A percentile compares a stretch with the other conserved stretches of the same genome.
Evolutionary conservation across 2,797 vertebrate genomes (phyloP).

Genomic region (Galagoides demidoff): DNA sequence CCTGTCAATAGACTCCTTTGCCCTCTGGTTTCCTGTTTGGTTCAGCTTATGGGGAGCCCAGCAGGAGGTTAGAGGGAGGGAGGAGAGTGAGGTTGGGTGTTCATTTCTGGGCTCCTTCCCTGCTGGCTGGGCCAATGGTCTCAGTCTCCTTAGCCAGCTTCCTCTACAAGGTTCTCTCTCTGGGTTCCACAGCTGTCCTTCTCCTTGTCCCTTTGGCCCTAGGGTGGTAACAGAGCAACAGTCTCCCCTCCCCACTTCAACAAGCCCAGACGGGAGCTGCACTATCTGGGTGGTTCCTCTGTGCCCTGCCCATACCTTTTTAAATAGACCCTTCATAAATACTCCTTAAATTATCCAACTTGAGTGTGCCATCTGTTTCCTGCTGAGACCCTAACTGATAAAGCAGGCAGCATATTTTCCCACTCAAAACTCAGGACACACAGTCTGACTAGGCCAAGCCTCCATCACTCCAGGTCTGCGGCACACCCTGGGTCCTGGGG

Average conservation of each 20-base stretch:
- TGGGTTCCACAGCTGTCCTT: background rate
- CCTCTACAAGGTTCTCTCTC: background rate
- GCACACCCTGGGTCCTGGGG: background rate
- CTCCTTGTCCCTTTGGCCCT: background rate
- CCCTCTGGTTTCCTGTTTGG: background rate
- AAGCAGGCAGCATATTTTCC: conserved; percentile 62
- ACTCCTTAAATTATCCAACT: conserved; percentile 35
- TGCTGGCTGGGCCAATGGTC: background rate
- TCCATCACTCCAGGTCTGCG: rapidly evolving
- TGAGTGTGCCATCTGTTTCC: conserved; percentile 69
- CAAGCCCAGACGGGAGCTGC: background rate
- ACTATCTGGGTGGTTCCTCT: background rate
- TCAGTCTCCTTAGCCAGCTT: background rate
- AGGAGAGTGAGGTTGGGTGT: background rate
- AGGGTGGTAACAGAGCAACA: background rate
- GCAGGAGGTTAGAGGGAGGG: background rate
- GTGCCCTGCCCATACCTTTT: conserved; percentile 39
- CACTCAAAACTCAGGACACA: conserved; percentile 46
- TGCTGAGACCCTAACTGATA: conserved; percentile 54
- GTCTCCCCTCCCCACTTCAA: background rate
- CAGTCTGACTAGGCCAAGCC: background rate
- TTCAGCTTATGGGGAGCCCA: background rate
- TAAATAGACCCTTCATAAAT: conserved; percentile 54
- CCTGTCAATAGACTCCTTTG: background rate
- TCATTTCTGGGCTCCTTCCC: background rate